Conservation (phyloP, 1,140 invertebrate genomes). For the Hyposmocoma kahamanoa region DNA sequence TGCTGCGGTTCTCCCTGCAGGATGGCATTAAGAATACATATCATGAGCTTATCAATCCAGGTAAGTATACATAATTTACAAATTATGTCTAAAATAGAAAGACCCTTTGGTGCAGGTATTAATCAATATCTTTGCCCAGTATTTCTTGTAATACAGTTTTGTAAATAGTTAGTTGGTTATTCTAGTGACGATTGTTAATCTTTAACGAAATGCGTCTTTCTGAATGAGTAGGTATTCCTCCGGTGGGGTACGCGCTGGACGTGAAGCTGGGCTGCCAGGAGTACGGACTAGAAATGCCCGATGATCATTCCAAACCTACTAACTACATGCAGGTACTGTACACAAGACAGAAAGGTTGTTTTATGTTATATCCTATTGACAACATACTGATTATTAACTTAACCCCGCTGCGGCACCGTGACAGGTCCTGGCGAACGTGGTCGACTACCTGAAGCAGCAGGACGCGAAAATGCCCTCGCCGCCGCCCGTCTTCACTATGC, state of each 20-base stretch:
- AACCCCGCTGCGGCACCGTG: slow-evolving; percentile 25
- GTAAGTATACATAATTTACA: slow-evolving; percentile 40
- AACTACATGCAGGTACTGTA: slow-evolving; percentile 35
- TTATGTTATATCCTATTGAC: no score
- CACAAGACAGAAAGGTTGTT: background rate
- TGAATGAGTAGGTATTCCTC: no score
- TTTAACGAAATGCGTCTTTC: no score
- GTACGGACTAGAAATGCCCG: slow-evolving; percentile 68
- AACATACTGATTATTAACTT: no score
- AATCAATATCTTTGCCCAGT: no score
- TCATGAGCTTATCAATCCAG: slow-evolving; percentile 70
- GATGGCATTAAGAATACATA: slow-evolving; percentile 70
- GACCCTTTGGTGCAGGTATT: no score
- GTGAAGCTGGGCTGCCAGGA: slow-evolving; percentile 61
- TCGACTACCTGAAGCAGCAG: slow-evolving; percentile 53
- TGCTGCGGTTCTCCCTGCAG: slow-evolving; percentile 69
- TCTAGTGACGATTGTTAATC: no score
- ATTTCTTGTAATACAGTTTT: no score
- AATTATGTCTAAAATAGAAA: no score
- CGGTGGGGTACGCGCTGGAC: slow-evolving; percentile 69
- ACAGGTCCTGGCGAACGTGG: slow-evolving; percentile 42
- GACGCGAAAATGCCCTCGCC: slow-evolving; percentile 14
- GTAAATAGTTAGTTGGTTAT: no score
- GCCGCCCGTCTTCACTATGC: slow-evolving; percentile 69
- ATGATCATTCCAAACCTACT: slow-evolving; percentile 26